Evolutionary conservation across 1,140 invertebrate genomes (phyloP).

Genomic region (Drosophila serrata): DNA sequence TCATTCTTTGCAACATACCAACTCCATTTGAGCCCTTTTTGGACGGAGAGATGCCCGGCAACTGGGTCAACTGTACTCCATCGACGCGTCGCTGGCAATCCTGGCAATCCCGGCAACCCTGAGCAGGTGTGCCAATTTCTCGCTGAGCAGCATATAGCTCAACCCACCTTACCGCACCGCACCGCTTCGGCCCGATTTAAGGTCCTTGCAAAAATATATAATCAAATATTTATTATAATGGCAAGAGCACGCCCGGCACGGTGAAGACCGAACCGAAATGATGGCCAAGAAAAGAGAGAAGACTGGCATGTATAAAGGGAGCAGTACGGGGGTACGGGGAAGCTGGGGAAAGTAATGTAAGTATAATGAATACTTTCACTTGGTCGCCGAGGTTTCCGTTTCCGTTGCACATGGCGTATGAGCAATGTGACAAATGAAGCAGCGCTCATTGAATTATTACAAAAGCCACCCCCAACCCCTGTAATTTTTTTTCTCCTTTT

Average conservation of each 20-base stretch:
- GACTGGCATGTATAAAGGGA: not conserved
- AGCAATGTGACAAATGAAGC: constrained; percentile 73
- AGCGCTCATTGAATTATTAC: constrained; percentile 76
- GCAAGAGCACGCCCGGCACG: constrained; percentile 25
- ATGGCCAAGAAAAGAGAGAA: constrained; percentile 17
- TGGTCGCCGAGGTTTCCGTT: constrained; percentile 62
- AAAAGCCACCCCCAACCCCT: constrained; percentile 28
- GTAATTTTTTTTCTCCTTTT: not conserved
- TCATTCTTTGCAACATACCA: constrained; percentile 44
- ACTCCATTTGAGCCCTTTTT: constrained; percentile 33
- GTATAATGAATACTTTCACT: constrained; percentile 76
- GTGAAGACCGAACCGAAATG: constrained; percentile 27
- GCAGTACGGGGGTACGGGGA: not conserved
- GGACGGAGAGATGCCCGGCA: constrained; percentile 29
- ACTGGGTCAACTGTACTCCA: constrained; percentile 75
- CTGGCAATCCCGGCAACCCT: constrained; percentile 24
- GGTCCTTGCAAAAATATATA: constrained; percentile 67
- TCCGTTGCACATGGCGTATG: constrained; percentile 61
- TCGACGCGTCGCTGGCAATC: constrained; percentile 21
- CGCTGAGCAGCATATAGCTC: constrained; percentile 47
- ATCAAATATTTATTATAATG: constrained; percentile 80
- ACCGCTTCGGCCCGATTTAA: constrained; percentile 60
- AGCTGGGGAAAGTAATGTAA: constrained; percentile 51
- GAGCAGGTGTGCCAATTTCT: constrained; percentile 65
- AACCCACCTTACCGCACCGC: constrained; percentile 24